Base-by-base conservation (phyloP, 2,888 invertebrate species). In the Hypolimnas misippus region DNA sequence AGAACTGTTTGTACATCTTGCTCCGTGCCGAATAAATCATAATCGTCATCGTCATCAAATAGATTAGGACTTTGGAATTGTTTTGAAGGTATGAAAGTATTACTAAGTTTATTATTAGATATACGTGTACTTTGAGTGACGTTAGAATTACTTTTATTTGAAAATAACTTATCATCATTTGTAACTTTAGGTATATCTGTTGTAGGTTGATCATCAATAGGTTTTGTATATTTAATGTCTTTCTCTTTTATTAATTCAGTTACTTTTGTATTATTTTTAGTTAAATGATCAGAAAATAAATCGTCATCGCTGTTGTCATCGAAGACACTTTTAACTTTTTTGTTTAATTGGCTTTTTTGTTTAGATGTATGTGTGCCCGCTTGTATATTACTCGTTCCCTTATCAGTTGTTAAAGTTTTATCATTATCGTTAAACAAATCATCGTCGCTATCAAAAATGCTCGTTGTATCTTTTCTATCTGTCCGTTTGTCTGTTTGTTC, bases 241-340 rank as follows among this genome's bases (percentile, higher is more conserved):
- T 51, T 51, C 55, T 29, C 31, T 19, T 19, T 12, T 42, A 16
- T 21, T n/a, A 38, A 66, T 12, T 29, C 67, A 42, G 35, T 5
- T 8, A 46, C 54, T 60, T 63, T 59, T 46, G 29, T 1, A 35
- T 56, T 7, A 52, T 51, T 58, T 40, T 59, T 58, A 19, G 33
- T 53, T 62, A 72, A 62, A 17, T 67, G 33, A 64, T 74, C 70
- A 19, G 74, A 69, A 68, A 84, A 84, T 44, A 83, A 69, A 57
- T 82, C 84, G 61, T 77, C 80, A 58, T 83, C 82, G 52, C 77
- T 81, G 50, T 82, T 80, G 21, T 78, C 77, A 73, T 78, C 81
- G 66, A 84, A 84, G 62, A 82, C 69, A 70, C 75, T 77, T 68
- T 72, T 79, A 14, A 69, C 57, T 56, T 57, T 65, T 35, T 53